Evolutionary conservation across 2,888 invertebrate genomes (phyloP).

Genomic region (Endomychus coccineus): DNA sequence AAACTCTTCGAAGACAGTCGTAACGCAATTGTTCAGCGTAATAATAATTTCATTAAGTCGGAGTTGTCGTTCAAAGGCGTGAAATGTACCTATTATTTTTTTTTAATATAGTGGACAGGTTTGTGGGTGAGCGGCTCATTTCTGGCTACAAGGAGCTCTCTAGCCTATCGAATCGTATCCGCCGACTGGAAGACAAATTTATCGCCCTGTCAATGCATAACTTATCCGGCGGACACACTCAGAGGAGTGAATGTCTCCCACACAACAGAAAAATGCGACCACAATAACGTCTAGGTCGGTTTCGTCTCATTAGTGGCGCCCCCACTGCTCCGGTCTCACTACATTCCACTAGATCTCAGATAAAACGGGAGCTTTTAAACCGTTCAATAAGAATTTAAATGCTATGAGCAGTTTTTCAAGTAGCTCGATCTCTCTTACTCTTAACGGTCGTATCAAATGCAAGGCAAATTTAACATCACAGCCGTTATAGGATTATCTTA

Average conservation of each 20-base stretch:
- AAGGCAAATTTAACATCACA: too few relatives aligned
- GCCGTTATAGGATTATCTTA: too few relatives aligned
- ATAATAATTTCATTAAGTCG: too few relatives aligned
- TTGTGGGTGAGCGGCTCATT: conserved; percentile 27
- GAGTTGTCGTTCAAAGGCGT: too few relatives aligned
- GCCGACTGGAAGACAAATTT: conserved; percentile 32
- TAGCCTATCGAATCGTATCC: conserved; percentile 30
- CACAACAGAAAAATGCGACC: conserved; percentile 25
- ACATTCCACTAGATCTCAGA: conserved; percentile 1
- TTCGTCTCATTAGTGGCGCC: conserved; percentile 22
- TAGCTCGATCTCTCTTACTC: too few relatives aligned
- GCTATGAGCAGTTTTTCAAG: too few relatives aligned
- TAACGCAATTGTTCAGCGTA: too few relatives aligned
- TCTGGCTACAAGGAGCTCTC: conserved; percentile 29
- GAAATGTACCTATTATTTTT: too few relatives aligned
- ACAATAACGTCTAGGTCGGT: conserved; percentile 18
- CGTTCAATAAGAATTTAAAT: too few relatives aligned
- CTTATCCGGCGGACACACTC: conserved; percentile 34
- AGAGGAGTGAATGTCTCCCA: conserved; percentile 32
- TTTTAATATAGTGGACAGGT: neutral
- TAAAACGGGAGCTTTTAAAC: neutral
- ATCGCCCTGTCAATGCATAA: conserved; percentile 36
- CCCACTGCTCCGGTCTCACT: conserved; percentile 13
- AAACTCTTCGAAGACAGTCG: too few relatives aligned
- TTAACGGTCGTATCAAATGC: too few relatives aligned